Evolutionary conservation across 2,113 vertebrate genomes (phyloP).

Genomic region (Chinchilla lanigera): DNA sequence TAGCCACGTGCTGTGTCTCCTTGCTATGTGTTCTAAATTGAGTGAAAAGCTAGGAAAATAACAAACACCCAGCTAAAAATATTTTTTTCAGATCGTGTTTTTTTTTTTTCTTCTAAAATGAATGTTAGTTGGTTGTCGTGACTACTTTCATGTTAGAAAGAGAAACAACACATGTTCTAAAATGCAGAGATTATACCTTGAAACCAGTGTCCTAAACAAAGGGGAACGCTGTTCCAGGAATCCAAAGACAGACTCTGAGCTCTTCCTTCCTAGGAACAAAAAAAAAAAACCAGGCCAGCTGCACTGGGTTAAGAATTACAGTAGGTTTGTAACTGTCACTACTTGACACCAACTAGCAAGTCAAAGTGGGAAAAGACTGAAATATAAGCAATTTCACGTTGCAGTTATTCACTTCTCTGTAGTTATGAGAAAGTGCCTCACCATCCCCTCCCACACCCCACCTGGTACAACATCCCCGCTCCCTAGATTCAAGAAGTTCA

Average conservation of each 20-base stretch:
- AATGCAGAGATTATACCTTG: conserved; percentile 49
- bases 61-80: neutral
- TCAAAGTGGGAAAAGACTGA: conserved; percentile 65
- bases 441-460: neutral
- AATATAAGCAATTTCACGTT: conserved; percentile 37
- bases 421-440: conserved; percentile 74
- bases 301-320: conserved; percentile 61
- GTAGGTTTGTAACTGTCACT: conserved; percentile 67
- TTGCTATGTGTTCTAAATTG: neutral
- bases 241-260: conserved; percentile 72
- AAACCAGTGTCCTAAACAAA: conserved; percentile 58
- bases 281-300: conserved; percentile 74
- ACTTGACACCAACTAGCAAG: conserved; percentile 63
- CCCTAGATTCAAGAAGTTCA: conserved; percentile 83
- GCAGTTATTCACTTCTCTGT: conserved; percentile 74
- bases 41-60: conserved; percentile 56
- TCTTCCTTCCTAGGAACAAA: conserved; percentile 77
- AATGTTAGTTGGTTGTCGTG: neutral
- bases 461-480: conserved; percentile 5
- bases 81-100: conserved; percentile 13
- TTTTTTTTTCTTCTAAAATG: neutral
- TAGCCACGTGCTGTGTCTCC: neutral
- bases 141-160: neutral
- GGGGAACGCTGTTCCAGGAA: conserved; percentile 48
- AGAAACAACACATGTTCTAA: conserved; percentile 13